Evolutionary conservation across 2,797 vertebrate species (phyloP), one percentile per base, ranked within the genome.

Genomic region (Bufotes viridis): DNA sequence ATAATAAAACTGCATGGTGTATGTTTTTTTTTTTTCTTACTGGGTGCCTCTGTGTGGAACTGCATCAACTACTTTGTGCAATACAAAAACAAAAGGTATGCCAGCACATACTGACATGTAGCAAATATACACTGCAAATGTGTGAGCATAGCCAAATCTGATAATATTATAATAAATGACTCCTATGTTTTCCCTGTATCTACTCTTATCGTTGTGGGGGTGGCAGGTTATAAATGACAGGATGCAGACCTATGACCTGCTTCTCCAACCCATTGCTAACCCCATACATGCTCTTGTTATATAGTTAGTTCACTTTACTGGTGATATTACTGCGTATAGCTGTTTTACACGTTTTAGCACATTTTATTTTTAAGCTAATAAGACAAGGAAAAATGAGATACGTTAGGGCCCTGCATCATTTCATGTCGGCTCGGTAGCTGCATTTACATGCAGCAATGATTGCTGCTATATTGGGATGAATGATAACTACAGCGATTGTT

Each of bases 221-320:
- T 10, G 42, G 18, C n/a, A 55, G 29, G 22, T 34, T 58, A 17
- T 72, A 84, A 84, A 69, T 74, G 67, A 72, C 55, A 72, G 70
- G 29, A 74, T 84, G 69, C 29, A 49, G 69, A 84, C 57, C 69
- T 75, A 10, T 72, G 69, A 84, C 82, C 67, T 72, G 29, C 20
- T 24, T 24, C 26, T 8, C 65, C 60, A 55, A 75, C 67, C 70
- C 53, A 18, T 29, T 75, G 7, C 53, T 61, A 57, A 34, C 70
- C 26, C n/a, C 55, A 26, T 61, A 55, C 26, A 42, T 63, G 34
- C 70, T 74, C 82, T 29, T 18, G 22, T 53, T 83, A 65, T 70
- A 70, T 70, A 83, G 49, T 83, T 70, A 83, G 81, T 18, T 82
- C 15, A n/a, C 42, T 81, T 83, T 55, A 57, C 20, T 57, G 81